Evolutionary conservation across 2,113 vertebrate genomes (phyloP), one percentile per base, ranked within the genome.

Genomic region (Chlorodrepanis virens): DNA sequence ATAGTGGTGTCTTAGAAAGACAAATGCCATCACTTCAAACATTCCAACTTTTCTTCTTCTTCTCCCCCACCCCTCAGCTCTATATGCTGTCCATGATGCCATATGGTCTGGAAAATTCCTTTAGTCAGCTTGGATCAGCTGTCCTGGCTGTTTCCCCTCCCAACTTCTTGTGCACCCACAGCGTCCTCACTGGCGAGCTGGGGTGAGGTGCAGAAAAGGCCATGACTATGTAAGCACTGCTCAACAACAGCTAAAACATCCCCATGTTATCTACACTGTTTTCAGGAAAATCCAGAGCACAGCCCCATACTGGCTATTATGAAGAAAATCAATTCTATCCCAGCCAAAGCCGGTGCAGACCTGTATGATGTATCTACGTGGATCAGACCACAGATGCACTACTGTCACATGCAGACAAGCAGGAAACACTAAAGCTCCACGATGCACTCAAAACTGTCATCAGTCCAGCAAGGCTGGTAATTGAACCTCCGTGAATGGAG

Each of bases 141-240:
- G 33, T 52, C 44, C 33, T 7, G 4, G 12, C 17, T 65, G 12
- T 29, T 10, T 52, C 13, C 6, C 10, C 21, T 57, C 33, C 10
- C 47, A 79, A 0, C 5, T n/a, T 24, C 74, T 37, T 52, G 40
- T 27, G 7, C 9, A 54, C 6, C 3, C 0, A 0, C 29, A 64
- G 29, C 7, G 27, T 52, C 9, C 29, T 69, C 11, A 0, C 29
- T 60, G 39, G 9, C 39, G 31, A 42, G 21, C 8, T 6, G 5
- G 7, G 1, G 4, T 22, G 22, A 83, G 31, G 4, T 35, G 5
- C 14, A 83, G 64, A 52, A 93, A 33, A 74, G 21, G 4, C 24
- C 45, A 39, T 42, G 10, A 10, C 14, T 52, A 18, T 0, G 0
- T 6, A 35, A 70, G 16, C 5, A 2, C 16, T 47, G 23, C 31